Conservation (phyloP, 1,140 invertebrate species). For the Lepidurus couesii region DNA sequence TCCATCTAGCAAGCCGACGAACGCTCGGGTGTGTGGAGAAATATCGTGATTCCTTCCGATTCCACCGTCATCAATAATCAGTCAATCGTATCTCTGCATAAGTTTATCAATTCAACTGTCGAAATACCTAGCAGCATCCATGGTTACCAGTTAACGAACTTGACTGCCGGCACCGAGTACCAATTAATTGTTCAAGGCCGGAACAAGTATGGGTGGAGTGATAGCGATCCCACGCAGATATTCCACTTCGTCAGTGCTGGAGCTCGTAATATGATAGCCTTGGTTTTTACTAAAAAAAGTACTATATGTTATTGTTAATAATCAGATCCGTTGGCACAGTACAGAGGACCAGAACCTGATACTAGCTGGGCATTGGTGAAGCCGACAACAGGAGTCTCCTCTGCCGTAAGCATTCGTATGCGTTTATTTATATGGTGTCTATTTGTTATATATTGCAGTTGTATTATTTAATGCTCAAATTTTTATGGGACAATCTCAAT, state of each 20-base stretch:
- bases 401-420: neutral
- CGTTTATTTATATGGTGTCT: neutral
- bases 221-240: slow-evolving; percentile 9
- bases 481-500: slow-evolving; percentile 11
- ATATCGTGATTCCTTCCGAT: neutral
- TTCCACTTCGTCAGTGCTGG: slow-evolving; percentile 1
- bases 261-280: slow-evolving; percentile 2
- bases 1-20: neutral
- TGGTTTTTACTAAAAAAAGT: neutral
- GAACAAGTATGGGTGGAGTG: neutral
- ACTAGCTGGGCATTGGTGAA: slow-evolving; percentile 2
- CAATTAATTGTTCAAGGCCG: neutral
- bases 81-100: neutral
- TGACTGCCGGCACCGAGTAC: neutral
- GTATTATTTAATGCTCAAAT: slow-evolving; percentile 12
- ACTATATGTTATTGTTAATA: neutral
- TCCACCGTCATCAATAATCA: slow-evolving; percentile 16
- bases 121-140: neutral
- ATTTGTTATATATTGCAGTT: slow-evolving; percentile 12
- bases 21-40: slow-evolving; percentile 1
- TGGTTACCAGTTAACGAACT: slow-evolving; percentile 9
- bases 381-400: neutral
- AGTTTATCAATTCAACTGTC: slow-evolving; percentile 15
- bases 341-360: slow-evolving; percentile 17
- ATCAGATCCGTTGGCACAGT: slow-evolving; percentile 5